Evolutionary conservation across 2,797 vertebrate species (phyloP), one percentile per base, ranked within the genome.

Genomic region (Microchirus variegatus): DNA sequence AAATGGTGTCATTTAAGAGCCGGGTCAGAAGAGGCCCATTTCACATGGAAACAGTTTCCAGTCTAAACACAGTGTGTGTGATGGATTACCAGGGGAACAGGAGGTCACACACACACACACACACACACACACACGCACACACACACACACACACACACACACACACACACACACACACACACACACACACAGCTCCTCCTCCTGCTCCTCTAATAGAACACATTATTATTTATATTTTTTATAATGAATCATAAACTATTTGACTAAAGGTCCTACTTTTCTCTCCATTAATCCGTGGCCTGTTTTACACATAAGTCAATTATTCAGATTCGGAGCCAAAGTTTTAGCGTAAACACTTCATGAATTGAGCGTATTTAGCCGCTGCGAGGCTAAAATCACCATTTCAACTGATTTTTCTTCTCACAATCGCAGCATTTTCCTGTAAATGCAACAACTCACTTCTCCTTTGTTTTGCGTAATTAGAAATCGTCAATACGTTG

Each of bases 21-120:
- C 53, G 59, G 68, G 66, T 82, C 83, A 59, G 58, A 5, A 65
- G 83, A 84, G 82, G 69, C 78, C 75, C 60, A 5, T 42, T 83
- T 85, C 90, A 92, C 87, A 90, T 92, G 91, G 91, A 91, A 93
- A 82, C 72, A n/a, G 75, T 93, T 91, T 86, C 62, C 75, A 88
- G 86, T 89, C 84, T 70, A 92, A 93, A 91, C 91, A 91, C 72
- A 36, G 72, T 36, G 81, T 64, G 51, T 69, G 75, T 91, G 91
- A 91, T 92, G 76, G 87, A 93, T 92, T 83, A 86, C 86, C 77
- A 18, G 26, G 61, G 60, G 83, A 77, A 82, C 85, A 79, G 58
- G 71, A 81, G 83, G 87, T 85, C 75, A 66, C 72, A 54, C 73
- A 49, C 66, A 44, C 75, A 42, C 41, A 42, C 41, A 42, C 41